These are phyloP conservation scores for Acholoe squamosa DNA, from an alignment of 2,888 invertebrate species.

Conservation along the genomic window DNA sequence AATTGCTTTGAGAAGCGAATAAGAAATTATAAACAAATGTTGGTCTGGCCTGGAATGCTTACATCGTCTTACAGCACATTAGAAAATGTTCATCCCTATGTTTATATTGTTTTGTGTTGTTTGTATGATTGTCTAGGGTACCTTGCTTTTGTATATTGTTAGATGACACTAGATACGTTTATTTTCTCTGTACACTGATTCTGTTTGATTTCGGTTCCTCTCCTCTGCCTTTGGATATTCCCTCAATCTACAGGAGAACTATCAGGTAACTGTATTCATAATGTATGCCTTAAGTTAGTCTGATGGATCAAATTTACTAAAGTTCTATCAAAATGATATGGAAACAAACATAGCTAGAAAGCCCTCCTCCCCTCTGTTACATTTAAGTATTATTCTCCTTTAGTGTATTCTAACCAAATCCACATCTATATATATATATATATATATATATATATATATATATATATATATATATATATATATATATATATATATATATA, in stretches of 20 bases:
- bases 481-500: no score
- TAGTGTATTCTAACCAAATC: no score
- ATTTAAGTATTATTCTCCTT: no score
- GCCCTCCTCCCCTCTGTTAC: no score
- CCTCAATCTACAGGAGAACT: constrained; percentile 21
- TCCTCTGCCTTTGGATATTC: constrained; percentile 14
- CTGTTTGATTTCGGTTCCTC: constrained; percentile 40
- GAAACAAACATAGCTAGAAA: no score
- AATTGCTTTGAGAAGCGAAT: no score
- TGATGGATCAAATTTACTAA: constrained; percentile 8
- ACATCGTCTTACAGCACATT: background rate
- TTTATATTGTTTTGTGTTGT: constrained; percentile 15
- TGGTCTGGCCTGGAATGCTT: constrained; percentile 44
- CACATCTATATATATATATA: no score
- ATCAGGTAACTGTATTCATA: constrained; percentile 23
- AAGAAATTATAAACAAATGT: constrained; percentile 33
- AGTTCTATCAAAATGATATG: no score
- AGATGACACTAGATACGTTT: constrained; percentile 34
- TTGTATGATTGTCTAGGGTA: constrained; percentile 1
- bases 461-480: no score
- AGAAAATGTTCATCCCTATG: background rate
- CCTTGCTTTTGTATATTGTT: background rate
- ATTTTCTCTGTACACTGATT: constrained; percentile 52
- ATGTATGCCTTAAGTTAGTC: background rate
- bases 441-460: no score